A percentile compares a stretch with the other conserved stretches of the same genome.
Evolutionary conservation across 2,113 vertebrate species (phyloP).

Genomic region (Mus musculus): DNA sequence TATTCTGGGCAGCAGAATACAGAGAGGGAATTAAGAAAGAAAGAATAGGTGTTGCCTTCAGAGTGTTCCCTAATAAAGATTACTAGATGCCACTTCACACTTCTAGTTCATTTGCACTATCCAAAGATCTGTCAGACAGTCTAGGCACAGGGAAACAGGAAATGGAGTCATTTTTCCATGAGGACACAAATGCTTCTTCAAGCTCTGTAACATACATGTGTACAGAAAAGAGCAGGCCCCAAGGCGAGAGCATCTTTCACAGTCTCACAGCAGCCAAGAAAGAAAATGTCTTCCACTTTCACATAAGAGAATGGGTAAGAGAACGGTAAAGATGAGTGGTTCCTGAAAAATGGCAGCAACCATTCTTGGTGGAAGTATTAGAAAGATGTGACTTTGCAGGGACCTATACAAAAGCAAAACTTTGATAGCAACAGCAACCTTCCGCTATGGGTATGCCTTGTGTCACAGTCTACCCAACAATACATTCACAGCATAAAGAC

Average conservation of each 20-base stretch:
- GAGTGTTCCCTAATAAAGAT: background rate
- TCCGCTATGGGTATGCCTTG: too few relatives aligned
- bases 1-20: background rate
- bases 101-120: background rate
- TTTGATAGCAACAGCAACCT: background rate
- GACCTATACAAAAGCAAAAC: background rate
- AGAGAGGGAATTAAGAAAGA: background rate
- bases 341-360: background rate
- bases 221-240: background rate
- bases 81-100: background rate
- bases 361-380: constrained; percentile 21
- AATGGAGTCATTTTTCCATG: background rate
- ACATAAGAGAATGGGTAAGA: background rate
- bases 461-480: background rate
- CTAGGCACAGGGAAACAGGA: constrained; percentile 3
- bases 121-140: background rate
- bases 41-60: background rate
- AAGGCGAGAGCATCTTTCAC: background rate
- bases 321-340: background rate
- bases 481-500: background rate
- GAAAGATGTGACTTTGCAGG: background rate
- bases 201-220: background rate
- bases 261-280: background rate
- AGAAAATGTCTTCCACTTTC: background rate
- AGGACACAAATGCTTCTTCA: background rate